Evolutionary conservation across 2,797 vertebrate genomes (phyloP), one percentile per base, ranked within the genome.

Genomic region (Manis pentadactyla): DNA sequence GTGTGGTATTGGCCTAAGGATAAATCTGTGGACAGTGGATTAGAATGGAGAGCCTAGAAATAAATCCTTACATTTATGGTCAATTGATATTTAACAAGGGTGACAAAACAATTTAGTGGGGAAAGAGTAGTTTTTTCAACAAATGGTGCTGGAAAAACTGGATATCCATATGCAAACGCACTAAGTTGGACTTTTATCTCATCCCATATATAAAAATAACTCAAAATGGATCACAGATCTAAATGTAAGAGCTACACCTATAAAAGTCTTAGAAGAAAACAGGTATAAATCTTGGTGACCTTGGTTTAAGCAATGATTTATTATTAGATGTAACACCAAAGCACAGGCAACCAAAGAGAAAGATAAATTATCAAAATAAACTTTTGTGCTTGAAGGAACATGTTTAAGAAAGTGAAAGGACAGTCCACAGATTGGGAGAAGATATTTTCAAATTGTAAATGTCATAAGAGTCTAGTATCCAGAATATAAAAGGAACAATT

Each of bases 251-350:
- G 23, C 42, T 86, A 29, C 66, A 82, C 64, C 19, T 66, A 7
- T 77, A 75, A 21, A 94, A 64, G 5, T 57, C 14, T 82, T 73
- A 88, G 39, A 94, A 68, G 68, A 95, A 78, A 81, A 42, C 19
- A 71, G 11, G 4, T 66, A 23, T 92, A 34, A 23, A 49, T 92
- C 83, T 94, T 81, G 42, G 23, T 93, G 68, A 83, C 51, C 29
- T 94, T 59, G 18, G 19, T 85, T 77, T 83, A 82, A 49, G 64
- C 49, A 69, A 7, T 93, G 68, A 84, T 66, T 75, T 93, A n/a
- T 91, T 88, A 82, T 92, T 94, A 91, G 55, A 57, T 17, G 2
- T 39, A 57, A 78, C 12, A 66, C 18, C 23, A 68, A 73, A 87
- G 11, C 11, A 81, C n/a, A 94, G 51, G 13, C 13, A 83, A 37